A percentile compares a stretch with the other conserved stretches of the same genome.
These are phyloP conservation scores for Pan paniscus DNA, from an alignment of 2,113 vertebrate species.

Conservation along the genomic window DNA sequence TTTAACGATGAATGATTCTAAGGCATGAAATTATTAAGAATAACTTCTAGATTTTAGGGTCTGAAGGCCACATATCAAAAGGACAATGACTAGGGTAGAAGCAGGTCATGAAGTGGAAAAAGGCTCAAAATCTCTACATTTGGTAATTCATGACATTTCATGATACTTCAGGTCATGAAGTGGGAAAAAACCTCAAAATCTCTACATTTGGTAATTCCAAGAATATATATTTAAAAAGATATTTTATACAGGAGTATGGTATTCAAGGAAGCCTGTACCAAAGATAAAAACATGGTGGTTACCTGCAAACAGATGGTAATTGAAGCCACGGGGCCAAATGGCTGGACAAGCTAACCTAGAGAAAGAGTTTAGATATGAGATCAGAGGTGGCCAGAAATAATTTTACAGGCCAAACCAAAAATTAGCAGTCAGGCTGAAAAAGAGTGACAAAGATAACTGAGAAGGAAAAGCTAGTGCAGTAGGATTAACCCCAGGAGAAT, in stretches of 20 bases:
- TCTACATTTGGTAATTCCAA: not conserved
- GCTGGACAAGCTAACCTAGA: accelerated
- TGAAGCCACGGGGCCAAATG: not conserved
- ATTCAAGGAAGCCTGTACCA: not conserved
- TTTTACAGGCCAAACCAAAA: not conserved
- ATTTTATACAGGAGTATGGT: not conserved
- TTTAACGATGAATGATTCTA: not conserved
- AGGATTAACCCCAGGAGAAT: not conserved
- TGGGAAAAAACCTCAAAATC: not conserved
- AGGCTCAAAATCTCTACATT: not conserved
- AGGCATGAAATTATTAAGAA: not conserved
- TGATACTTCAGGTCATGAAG: not conserved
- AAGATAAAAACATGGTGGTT: accelerated
- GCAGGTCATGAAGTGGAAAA: not conserved
- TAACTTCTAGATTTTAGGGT: not conserved
- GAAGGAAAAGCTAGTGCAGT: not conserved
- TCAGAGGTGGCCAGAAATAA: not conserved
- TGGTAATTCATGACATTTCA: not conserved
- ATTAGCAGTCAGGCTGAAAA: not conserved
- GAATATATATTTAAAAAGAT: not conserved
- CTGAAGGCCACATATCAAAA: not conserved
- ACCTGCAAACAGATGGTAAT: not conserved
- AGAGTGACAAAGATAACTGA: not conserved
- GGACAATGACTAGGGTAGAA: not conserved
- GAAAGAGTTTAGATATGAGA: not conserved